phyloP scores from a whole-genome alignment of 2,888 invertebrate species.

The Xylocampa areola region DNA sequence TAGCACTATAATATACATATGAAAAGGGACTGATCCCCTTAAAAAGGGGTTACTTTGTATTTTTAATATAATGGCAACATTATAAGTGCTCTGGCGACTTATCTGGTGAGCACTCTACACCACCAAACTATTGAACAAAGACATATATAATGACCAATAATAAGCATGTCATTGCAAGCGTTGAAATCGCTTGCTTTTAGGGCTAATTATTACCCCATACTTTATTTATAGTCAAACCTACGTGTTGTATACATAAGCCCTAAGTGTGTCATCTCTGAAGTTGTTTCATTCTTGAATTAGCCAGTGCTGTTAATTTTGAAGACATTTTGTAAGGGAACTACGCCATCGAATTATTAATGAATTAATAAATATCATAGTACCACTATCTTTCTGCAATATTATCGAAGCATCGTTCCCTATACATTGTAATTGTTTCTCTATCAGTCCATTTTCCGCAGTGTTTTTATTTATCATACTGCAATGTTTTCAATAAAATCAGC shows the following conservation, averaged over 20 bases:
- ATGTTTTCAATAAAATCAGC: constrained; percentile 15
- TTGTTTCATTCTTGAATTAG: neutral
- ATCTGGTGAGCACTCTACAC: too few relatives aligned
- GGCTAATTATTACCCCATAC: too few relatives aligned
- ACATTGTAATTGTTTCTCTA: neutral
- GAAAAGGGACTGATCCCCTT: too few relatives aligned
- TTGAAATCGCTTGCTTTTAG: too few relatives aligned
- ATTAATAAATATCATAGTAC: constrained; percentile 35
- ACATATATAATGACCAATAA: too few relatives aligned
- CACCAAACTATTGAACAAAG: too few relatives aligned
- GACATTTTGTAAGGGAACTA: neutral
- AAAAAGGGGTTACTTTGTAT: too few relatives aligned
- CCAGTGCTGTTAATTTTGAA: constrained; percentile 28
- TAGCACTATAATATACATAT: too few relatives aligned
- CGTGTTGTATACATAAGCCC: neutral
- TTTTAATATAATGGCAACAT: too few relatives aligned
- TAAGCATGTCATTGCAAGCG: too few relatives aligned
- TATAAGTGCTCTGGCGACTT: too few relatives aligned
- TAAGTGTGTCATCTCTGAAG: constrained; percentile 8
- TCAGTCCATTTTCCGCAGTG: neutral
- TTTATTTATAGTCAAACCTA: too few relatives aligned
- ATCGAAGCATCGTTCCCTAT: constrained; percentile 8
- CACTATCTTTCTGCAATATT: constrained; percentile 34
- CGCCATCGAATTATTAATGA: constrained; percentile 30
- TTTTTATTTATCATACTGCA: neutral